phyloP scores from a whole-genome alignment of 2,797 vertebrate species.

The Diplodus puntazzo region DNA sequence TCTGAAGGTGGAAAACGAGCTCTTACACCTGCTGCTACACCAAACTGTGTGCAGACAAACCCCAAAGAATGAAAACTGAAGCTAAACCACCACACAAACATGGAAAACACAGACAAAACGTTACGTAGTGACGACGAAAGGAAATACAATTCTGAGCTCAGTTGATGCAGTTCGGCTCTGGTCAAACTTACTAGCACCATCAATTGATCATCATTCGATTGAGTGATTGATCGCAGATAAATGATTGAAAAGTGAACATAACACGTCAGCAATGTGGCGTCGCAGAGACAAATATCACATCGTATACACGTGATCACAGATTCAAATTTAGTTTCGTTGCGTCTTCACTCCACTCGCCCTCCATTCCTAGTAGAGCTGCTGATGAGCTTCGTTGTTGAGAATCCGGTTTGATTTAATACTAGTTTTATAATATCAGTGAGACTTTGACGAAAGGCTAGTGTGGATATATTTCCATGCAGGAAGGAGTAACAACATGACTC shows the following conservation, averaged over 20 bases:
- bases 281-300: background rate
- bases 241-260: background rate
- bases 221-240: background rate
- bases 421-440: too few relatives aligned
- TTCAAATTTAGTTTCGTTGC: background rate
- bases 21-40: background rate
- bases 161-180: background rate
- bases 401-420: too few relatives aligned
- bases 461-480: background rate
- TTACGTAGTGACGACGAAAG: background rate
- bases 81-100: background rate
- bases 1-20: conserved; percentile 10
- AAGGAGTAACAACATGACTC: background rate
- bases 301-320: background rate
- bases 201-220: background rate
- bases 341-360: background rate
- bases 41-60: background rate
- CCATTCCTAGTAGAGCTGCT: background rate
- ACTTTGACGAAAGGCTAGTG: too few relatives aligned
- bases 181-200: background rate
- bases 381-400: too few relatives aligned
- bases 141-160: background rate
- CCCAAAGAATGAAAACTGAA: background rate
- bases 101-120: background rate
- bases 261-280: background rate